phyloP scores from a whole-genome alignment of 2,797 vertebrate species.

The Lindbergichthys nudifrons region DNA sequence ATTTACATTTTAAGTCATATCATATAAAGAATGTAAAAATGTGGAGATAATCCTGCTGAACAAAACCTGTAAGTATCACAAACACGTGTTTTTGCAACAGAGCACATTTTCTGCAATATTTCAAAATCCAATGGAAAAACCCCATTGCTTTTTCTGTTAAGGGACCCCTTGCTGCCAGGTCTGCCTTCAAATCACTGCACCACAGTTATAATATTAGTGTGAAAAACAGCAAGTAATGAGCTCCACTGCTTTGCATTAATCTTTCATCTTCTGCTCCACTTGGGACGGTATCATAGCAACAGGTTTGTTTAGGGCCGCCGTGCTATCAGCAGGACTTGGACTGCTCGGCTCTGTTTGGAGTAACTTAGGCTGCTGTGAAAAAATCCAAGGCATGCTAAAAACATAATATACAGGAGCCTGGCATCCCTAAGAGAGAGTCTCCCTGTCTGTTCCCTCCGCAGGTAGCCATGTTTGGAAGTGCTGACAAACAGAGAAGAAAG shows the following conservation, averaged over 20 bases:
- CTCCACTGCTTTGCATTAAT: conserved; percentile 19
- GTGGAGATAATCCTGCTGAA: no score
- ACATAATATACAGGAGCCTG: conserved; percentile 85
- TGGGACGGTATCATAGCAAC: conserved; percentile 73
- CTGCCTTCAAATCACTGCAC: no score
- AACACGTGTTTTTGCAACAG: no score
- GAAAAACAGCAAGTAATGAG: conserved; percentile 23
- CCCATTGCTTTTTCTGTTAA: no score
- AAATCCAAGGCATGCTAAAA: conserved; percentile 85
- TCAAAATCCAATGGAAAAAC: no score
- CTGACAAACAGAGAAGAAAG: conserved; percentile 84
- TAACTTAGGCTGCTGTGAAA: conserved; percentile 84
- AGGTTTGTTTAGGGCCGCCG: conserved; percentile 73
- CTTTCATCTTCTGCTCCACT: conserved; percentile 46
- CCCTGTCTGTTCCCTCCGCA: conserved; percentile 79
- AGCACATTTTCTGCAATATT: no score
- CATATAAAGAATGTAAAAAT: no score
- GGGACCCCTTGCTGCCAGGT: no score
- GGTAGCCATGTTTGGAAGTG: conserved; percentile 88
- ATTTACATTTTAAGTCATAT: no score
- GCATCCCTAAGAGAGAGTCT: conserved; percentile 79
- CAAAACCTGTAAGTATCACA: no score
- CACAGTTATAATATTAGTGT: neutral
- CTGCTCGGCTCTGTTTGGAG: conserved; percentile 81
- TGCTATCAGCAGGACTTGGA: conserved; percentile 77